These are phyloP conservation scores for Trisateles emortualis DNA, from an alignment of 2,888 invertebrate species.

Conservation along the genomic window DNA sequence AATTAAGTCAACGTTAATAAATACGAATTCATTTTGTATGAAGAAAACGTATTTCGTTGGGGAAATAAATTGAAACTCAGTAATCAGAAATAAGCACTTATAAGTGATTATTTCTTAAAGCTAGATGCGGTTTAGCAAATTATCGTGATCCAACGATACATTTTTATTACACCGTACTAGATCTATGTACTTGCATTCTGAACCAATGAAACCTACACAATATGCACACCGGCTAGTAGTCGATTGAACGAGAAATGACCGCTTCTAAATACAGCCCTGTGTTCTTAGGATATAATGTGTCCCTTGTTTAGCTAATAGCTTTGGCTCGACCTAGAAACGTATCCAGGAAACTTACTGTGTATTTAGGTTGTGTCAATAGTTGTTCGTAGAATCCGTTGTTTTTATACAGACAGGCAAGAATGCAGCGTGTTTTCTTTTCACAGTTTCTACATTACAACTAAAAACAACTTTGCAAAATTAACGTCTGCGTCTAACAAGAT, in stretches of 20 bases:
- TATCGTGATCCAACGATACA: too few relatives aligned
- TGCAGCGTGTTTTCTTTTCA: conserved; percentile 1
- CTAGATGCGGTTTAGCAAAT: too few relatives aligned
- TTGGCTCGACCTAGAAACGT: conserved; percentile 9
- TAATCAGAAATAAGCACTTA: too few relatives aligned
- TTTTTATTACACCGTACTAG: too few relatives aligned
- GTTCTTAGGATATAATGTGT: conserved; percentile 11
- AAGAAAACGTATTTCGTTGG: too few relatives aligned
- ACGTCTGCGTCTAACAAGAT: too few relatives aligned
- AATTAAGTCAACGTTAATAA: too few relatives aligned
- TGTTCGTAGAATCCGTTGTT: conserved; percentile 1
- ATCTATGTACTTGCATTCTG: not conserved
- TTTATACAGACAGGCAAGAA: not conserved
- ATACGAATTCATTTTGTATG: too few relatives aligned
- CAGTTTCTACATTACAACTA: not conserved
- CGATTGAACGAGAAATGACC: conserved; percentile 3
- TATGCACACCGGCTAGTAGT: not conserved
- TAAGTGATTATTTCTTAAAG: too few relatives aligned
- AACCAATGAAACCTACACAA: not conserved
- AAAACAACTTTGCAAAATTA: not conserved
- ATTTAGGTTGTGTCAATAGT: conserved; percentile 13
- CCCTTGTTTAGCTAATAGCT: conserved; percentile 12
- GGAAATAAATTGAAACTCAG: too few relatives aligned
- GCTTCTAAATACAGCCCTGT: conserved; percentile 6
- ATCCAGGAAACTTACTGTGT: conserved; percentile 2